These are phyloP conservation scores for Plebejus melissa DNA, from an alignment of 2,888 invertebrate species.

Conservation along the genomic window DNA sequence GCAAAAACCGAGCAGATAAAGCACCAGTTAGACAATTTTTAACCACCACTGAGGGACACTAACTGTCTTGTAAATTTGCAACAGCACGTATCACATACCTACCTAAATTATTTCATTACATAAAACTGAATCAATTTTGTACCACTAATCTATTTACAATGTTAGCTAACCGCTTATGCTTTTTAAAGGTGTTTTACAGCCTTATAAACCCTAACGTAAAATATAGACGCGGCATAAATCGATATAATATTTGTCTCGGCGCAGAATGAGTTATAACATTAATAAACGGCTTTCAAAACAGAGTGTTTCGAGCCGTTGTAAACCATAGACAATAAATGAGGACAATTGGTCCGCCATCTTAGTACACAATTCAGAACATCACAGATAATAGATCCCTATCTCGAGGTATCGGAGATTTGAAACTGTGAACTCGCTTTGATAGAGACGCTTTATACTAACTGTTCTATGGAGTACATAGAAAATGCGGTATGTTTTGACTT, in stretches of 20 bases:
- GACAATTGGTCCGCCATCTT: slow-evolving; percentile 62
- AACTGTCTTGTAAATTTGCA: too few species aligned
- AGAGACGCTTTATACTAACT: neutral
- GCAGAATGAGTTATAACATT: slow-evolving; percentile 14
- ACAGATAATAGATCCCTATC: slow-evolving; percentile 30
- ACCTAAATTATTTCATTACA: neutral
- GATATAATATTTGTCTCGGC: slow-evolving; percentile 10
- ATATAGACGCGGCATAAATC: slow-evolving; percentile 9
- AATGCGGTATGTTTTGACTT: too few species aligned
- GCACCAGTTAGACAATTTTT: too few species aligned
- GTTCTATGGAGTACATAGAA: neutral
- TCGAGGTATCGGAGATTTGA: slow-evolving; percentile 21
- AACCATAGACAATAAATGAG: slow-evolving; percentile 38
- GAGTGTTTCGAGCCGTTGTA: slow-evolving; percentile 32
- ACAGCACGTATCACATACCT: neutral
- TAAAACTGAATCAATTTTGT: neutral
- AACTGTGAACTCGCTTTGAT: slow-evolving; percentile 18
- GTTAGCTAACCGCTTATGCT: neutral
- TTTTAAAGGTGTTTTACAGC: neutral
- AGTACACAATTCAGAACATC: slow-evolving; percentile 50
- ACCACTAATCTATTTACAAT: neutral
- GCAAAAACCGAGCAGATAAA: too few species aligned
- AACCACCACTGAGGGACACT: too few species aligned
- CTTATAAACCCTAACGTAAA: neutral
- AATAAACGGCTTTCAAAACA: slow-evolving; percentile 26